Conservation (phyloP, 2,113 vertebrate genomes). For the Dipodomys stephensi region DNA sequence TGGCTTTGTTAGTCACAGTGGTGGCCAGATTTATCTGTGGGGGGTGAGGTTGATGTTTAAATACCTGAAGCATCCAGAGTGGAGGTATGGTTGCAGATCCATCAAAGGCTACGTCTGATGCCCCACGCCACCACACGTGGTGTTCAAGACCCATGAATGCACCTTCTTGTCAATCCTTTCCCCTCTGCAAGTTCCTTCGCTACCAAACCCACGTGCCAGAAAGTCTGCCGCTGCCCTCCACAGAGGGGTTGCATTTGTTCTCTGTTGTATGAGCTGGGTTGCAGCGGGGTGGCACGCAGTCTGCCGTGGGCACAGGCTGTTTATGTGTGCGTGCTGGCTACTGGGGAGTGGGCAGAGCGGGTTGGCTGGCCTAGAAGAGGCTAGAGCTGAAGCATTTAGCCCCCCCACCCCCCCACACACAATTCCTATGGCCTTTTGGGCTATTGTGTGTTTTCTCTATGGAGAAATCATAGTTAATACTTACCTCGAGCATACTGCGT, state of each 20-base stretch:
- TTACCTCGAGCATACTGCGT: not conserved
- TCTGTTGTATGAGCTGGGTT: constrained; percentile 48
- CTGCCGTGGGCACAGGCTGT: not conserved
- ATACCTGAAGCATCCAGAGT: not conserved
- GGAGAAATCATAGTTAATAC: not conserved
- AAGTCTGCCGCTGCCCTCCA: not conserved
- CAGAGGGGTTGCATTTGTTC: constrained; percentile 35
- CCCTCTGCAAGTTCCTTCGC: rapidly evolving
- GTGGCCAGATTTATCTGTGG: not conserved
- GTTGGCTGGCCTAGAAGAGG: constrained; percentile 23
- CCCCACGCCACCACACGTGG: not conserved
- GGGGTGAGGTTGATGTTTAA: too few species aligned
- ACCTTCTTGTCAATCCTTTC: not conserved
- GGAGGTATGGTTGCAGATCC: rapidly evolving
- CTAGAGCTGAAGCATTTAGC: constrained; percentile 54
- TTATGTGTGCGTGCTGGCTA: constrained; percentile 55
- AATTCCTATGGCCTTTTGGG: constrained; percentile 8
- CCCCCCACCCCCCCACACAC: not conserved
- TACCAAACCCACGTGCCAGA: not conserved
- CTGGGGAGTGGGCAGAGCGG: not conserved
- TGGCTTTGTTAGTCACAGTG: not conserved
- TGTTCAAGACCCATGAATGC: not conserved
- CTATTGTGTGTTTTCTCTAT: constrained; percentile 39
- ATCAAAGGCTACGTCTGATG: not conserved
- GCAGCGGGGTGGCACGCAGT: constrained; percentile 45